Evolutionary conservation across 2,888 invertebrate genomes (phyloP), one percentile per base, ranked within the genome.

Genomic region (Leptinotarsa peninsularis): DNA sequence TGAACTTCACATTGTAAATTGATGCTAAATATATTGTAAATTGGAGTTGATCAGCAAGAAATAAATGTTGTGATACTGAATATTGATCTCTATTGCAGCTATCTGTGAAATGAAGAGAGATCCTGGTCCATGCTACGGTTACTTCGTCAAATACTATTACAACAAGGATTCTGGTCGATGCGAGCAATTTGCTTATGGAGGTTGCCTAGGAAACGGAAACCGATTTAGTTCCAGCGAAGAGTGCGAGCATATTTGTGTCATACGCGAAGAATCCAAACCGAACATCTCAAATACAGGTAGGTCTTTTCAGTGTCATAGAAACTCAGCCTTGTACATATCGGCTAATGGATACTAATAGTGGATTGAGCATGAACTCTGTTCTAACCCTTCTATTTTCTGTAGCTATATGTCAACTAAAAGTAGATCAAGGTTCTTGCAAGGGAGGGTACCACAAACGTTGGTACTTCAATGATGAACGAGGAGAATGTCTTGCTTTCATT

Each of bases 191-290:
- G 88, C 89, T 2, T 97, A 94, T 85, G 93, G 96, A 54, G 97
- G 97, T 75, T 97, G 97, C 86, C 91, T 90, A 54, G 97, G 97
- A 50, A 95, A 95, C 82, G 93, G 94, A 70, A 97, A 97, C 88
- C 90, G 95, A 72, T 97, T 97, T 89, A 93, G 92, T 75, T 91
- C 91, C 14, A 86, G 89, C n/a, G 90, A 91, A 49, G 95, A 95
- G 85, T 96, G 96, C 85, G 91, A 94, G 85, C 90, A 92, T 4
- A 89, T 94, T 83, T 96, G 96, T 87, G 86, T 92, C 75, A 89
- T 90, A 73, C 90, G 89, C 67, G 91, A 91, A 81, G 93, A 93
- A 82, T 90, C 91, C 81, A 85, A 83, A 76, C 85, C 86, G 1
- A 85, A 84, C 73, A 76, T 81, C 49, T 84, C 87, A 54, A 84